Evolutionary conservation across 2,888 invertebrate genomes (phyloP), one percentile per base, ranked within the genome.

Genomic region (Stegophylla sp.): DNA sequence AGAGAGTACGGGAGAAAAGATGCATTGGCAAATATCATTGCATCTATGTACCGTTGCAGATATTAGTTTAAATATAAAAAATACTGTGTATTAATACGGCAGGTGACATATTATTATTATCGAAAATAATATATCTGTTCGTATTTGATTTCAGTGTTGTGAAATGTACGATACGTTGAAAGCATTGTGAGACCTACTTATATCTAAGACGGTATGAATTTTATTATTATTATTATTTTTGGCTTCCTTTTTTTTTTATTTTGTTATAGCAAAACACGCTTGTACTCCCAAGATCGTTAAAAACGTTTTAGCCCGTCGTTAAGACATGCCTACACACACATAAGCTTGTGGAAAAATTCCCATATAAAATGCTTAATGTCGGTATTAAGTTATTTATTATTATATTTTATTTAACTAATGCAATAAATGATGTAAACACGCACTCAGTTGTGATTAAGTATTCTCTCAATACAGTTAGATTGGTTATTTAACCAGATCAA

Each of bases 21-120:
- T 34, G 34, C 45, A 26, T 67, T 17, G 10, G 45, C 43, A 45
- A 67, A 26, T 66, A 67, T 45, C 23, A 23, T 7, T 43, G 43
- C 15, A 67, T 13, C 23, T 12, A 26, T 67, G 23, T 45, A 67
- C 67, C 45, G 67, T 67, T 67, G 67, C 4, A 20, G 3, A 51
- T 17, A 20, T 67, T 23, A 10, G 67, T 66, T 43, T 66, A 66
- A 66, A 66, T 43, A 23, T n/a, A n/a, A n/a, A n/a, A 23, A 67
- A 67, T 26, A 45, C 43, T 45, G 56, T 23, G 56, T 23, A 56
- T 23, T 56, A 56, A 56, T 56, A 56, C 56, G 12, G 53, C 53
- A 26, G 72, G 56, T 43, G 72, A 43, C 72, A 56, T 0, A 26
- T 26, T 67, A 56, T 71, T 71, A 71, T 72, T 72, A 72, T 72